Base-by-base conservation (phyloP, 2,888 invertebrate genomes). In the Acronicta alni region DNA sequence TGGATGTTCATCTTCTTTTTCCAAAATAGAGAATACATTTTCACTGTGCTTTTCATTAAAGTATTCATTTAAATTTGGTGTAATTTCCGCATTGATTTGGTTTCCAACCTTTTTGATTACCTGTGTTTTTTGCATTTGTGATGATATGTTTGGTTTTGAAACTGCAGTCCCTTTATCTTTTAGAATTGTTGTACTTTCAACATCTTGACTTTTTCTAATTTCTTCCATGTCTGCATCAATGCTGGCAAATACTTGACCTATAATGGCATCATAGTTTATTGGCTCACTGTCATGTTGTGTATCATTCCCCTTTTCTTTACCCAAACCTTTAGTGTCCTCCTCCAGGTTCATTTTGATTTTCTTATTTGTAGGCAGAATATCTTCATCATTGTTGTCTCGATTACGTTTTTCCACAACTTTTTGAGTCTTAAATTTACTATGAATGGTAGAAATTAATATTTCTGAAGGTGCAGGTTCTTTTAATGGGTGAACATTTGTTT, bases 151-250 rank as follows among this genome's bases (percentile, higher is more conserved):
- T 35, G 26, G 38, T 3, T 41, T 68, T 32, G 45, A 41, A 52
- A 47, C 18, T 37, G 51, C 30, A 23, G 44, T 38, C 47, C 59
- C 17, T 59, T 15, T 60, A 35, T 45, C 42, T 48, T 67, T 57
- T 44, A 59, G 32, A 48, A 23, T 55, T 15, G 41, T 59, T 32
- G 55, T 49, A 54, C 69, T 79, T 14, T 43, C 60, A 23, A 66
- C 47, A 35, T 77, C 76, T 58, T 83, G 81, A 46, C 74, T 80
- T 67, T 84, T 82, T 54, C 77, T 81, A 60, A 69, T 77, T 16
- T 79, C 79, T 71, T 84, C 80, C 53, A 92, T 89, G 60, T 93
- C 93, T 37, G 89, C 88, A 80, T 93, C 90, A 79, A 92, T 93
- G 60, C 80, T 90, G 39, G 90, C 91, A 82, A 92, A 92, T 9